phyloP scores from a whole-genome alignment of 2,888 invertebrate species.

The Aphidoletes aphidimyza region DNA sequence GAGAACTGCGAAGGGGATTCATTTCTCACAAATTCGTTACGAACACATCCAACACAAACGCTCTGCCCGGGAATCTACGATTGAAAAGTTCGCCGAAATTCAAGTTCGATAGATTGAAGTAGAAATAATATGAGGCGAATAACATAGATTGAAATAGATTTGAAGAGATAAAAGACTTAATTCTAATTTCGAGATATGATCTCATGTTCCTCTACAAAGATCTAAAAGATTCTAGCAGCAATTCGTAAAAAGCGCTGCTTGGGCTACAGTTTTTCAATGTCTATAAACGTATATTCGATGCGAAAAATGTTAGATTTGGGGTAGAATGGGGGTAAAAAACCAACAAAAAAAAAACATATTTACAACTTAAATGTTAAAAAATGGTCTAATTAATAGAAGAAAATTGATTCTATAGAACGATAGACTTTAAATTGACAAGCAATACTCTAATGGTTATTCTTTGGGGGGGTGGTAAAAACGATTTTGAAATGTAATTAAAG shows the following conservation, averaged over 20 bases:
- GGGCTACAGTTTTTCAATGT: background rate
- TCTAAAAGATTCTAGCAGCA: background rate
- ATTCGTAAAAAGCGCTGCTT: background rate
- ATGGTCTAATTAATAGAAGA: background rate
- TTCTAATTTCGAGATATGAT: background rate
- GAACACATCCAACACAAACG: constrained; percentile 67
- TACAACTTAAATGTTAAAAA: constrained; percentile 44
- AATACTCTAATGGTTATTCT: background rate
- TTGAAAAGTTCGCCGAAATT: constrained; percentile 59
- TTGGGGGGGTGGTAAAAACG: no score
- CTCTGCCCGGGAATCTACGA: constrained; percentile 67
- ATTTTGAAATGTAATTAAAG: constrained; percentile 1
- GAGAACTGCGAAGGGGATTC: constrained; percentile 89
- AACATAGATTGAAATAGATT: background rate
- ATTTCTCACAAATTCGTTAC: constrained; percentile 74
- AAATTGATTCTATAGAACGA: constrained; percentile 23
- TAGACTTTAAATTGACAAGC: background rate
- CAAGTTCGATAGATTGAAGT: constrained; percentile 16
- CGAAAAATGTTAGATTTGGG: constrained; percentile 6
- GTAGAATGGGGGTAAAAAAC: background rate
- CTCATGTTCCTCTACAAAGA: background rate
- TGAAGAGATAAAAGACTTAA: background rate
- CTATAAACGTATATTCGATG: background rate
- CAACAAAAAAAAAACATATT: background rate
- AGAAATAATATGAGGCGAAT: background rate